Percentiles rank a stretch among this genome's conserved stretches.
These are phyloP conservation scores for Neogale vison DNA, from an alignment of 2,113 vertebrate species.

Conservation along the genomic window DNA sequence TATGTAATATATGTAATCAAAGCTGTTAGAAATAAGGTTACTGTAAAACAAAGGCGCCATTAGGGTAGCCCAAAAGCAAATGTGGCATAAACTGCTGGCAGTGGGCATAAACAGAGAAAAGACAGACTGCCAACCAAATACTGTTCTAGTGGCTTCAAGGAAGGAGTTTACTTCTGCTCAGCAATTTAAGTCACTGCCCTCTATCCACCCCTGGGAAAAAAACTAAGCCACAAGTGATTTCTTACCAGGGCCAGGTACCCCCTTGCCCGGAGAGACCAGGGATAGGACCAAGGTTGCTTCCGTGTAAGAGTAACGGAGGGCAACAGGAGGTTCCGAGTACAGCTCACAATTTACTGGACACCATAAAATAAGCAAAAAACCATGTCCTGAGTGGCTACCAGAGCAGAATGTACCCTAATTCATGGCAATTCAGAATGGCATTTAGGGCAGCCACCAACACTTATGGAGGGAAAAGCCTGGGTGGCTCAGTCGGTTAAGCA, in stretches of 20 bases:
- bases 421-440: neutral
- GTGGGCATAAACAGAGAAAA: neutral
- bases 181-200: neutral
- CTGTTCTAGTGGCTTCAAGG: neutral
- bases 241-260: neutral
- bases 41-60: neutral
- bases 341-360: neutral
- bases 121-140: neutral
- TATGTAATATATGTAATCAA: neutral
- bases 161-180: neutral
- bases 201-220: neutral
- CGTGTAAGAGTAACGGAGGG: neutral
- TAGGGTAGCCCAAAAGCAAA: neutral
- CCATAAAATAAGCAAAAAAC: neutral
- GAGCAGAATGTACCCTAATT: neutral
- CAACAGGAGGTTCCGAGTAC: neutral
- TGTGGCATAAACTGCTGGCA: neutral
- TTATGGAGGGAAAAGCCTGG: neutral
- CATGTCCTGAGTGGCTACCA: neutral
- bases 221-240: neutral
- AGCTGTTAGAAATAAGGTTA: neutral
- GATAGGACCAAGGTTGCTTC: neutral
- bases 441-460: neutral
- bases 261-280: neutral
- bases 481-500: too few relatives aligned